Base-by-base conservation (phyloP, 2,888 invertebrate genomes). In the Eristalis tenax region DNA sequence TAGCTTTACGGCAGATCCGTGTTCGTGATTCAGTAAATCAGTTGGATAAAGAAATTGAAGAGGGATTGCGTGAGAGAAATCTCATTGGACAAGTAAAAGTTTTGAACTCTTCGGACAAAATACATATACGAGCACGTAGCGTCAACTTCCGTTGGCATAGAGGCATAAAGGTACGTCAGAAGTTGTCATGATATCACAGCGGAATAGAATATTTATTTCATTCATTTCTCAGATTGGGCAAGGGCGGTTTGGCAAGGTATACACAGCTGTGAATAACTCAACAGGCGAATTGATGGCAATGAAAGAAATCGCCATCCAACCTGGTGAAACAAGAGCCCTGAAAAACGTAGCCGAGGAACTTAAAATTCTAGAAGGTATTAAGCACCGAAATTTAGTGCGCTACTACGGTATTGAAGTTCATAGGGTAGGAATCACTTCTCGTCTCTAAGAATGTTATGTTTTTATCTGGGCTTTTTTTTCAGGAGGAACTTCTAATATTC, bases 371-470 rank as follows among this genome's bases (percentile, higher is more conserved):
- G 98, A 98, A 93, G 97, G 97, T 23, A 96, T 98, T 84, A 94
- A 95, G 81, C 98, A 99, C 91, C 95, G 95, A 88, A 96, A 98
- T 93, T 95, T 99, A 69, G 98, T 99, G 75, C 95, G 96, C 61
- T 98, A 98, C 94, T 98, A 97, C 93, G 99, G 99, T 85, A 96
- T 98, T 87, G 98, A 99, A 93, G 96, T 99, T 89, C 97, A 98
- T 91, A 94, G 96, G 93, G 96, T 96, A 89, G 92, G 92, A 66
- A 26, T 38, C 35, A 26, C 0, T 13, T 69, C 22, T 26, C 0
- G n/a, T 35, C 0, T 40, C 32, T 68, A 18, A 18, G 15, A 15
- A 22, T 18, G 26, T n/a, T n/a, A n/a, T n/a, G 18, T 26, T n/a
- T 38, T 70, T 73, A 65, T 82, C 0, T 26, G 13, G 28, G 23